These are phyloP conservation scores for Parthenolecanium corni DNA, from an alignment of 2,888 invertebrate genomes.

Conservation along the genomic window DNA sequence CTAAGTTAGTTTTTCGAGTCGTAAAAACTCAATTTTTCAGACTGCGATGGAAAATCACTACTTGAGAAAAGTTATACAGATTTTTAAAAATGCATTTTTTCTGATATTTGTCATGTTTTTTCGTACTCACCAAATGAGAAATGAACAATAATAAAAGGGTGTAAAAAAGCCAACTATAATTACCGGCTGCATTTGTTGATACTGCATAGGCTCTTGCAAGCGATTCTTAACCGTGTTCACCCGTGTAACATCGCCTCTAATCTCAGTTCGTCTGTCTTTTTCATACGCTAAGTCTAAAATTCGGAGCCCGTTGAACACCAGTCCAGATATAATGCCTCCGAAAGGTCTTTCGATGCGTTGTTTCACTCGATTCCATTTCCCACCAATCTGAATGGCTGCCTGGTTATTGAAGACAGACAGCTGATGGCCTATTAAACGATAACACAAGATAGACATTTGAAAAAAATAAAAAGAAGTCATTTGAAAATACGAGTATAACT, in stretches of 20 bases:
- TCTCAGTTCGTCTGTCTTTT: constrained; percentile 62
- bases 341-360: constrained; percentile 65
- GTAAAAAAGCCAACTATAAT: no score
- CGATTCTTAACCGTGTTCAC: constrained; percentile 46
- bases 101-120: neutral
- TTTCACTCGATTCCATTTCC: constrained; percentile 59
- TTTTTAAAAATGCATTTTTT: neutral
- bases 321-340: constrained; percentile 76
- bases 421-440: constrained; percentile 55
- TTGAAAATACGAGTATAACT: neutral
- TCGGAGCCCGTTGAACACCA: constrained; percentile 74
- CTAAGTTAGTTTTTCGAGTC: no score
- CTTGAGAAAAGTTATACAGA: no score
- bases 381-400: constrained; percentile 78
- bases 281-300: constrained; percentile 76
- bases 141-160: no score
- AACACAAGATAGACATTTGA: constrained; percentile 2
- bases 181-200: constrained; percentile 78
- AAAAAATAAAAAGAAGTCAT: neutral
- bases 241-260: constrained; percentile 67
- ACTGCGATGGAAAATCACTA: no score
- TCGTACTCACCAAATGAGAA: neutral
- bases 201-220: constrained; percentile 48
- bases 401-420: constrained; percentile 83
- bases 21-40: no score